phyloP scores from a whole-genome alignment of 2,888 invertebrate species.

The Cataglyphis livida region DNA sequence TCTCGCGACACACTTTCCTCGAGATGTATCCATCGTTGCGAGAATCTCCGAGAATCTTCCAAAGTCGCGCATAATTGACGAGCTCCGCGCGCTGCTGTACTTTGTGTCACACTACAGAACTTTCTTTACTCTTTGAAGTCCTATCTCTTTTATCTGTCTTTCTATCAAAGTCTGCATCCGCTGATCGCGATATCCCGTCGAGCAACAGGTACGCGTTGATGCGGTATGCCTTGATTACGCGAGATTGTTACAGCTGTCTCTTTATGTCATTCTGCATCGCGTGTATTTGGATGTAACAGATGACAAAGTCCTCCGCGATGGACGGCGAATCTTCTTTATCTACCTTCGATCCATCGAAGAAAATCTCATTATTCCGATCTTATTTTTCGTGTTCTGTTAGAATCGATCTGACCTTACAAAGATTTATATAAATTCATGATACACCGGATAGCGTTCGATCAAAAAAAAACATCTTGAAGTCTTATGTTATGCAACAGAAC shows the following conservation, averaged over 20 bases:
- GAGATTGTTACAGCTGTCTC: background rate
- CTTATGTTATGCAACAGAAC: background rate
- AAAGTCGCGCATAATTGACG: slow-evolving; percentile 1
- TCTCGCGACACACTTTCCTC: slow-evolving; percentile 6
- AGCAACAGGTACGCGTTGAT: slow-evolving; percentile 67
- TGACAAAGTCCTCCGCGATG: background rate
- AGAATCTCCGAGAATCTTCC: background rate
- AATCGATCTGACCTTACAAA: background rate
- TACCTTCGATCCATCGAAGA: background rate
- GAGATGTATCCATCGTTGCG: background rate
- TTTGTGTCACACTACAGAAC: slow-evolving; percentile 33
- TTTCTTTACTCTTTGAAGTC: slow-evolving; percentile 28
- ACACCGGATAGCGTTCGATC: background rate
- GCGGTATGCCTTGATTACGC: background rate
- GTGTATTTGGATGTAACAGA: slow-evolving; percentile 7
- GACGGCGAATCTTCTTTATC: background rate
- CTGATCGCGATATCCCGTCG: slow-evolving; percentile 30
- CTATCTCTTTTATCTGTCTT: slow-evolving; percentile 9
- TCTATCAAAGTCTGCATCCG: background rate
- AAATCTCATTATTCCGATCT: background rate
- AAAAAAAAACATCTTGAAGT: background rate
- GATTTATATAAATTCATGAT: background rate
- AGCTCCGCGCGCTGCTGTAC: slow-evolving; percentile 58
- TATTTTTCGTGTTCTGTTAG: no score
- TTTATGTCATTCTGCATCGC: slow-evolving; percentile 1